Evolutionary conservation across 1,140 invertebrate species (phyloP).

Genomic region (Orius insidiosus): DNA sequence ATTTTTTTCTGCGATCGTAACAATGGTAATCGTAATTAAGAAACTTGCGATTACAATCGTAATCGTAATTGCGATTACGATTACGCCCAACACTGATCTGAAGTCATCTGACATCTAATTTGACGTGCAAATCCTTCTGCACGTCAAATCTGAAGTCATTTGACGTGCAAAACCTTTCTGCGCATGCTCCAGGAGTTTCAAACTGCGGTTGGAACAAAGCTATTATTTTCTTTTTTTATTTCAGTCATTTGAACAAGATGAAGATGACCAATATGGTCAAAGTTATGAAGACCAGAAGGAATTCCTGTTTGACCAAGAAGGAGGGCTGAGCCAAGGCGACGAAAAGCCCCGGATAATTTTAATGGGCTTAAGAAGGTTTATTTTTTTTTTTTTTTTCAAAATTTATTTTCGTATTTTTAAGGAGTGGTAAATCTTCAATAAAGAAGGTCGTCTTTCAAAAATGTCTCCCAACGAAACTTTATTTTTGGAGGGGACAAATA

Average conservation of each 20-base stretch:
- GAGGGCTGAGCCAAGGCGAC: constrained; percentile 23
- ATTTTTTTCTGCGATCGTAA: no score
- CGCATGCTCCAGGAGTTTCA: no score
- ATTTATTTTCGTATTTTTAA: constrained; percentile 29
- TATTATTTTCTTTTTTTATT: no score
- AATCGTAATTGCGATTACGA: no score
- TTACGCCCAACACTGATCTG: no score
- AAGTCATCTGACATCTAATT: no score
- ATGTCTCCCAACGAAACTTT: constrained; percentile 99
- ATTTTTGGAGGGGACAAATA: constrained; percentile 96
- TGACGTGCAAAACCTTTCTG: no score
- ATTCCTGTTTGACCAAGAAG: constrained; percentile 68
- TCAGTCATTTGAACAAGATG: constrained; percentile 19
- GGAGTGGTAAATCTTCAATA: constrained; percentile 99
- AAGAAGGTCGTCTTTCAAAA: constrained; percentile 99
- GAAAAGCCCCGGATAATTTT: constrained; percentile 81
- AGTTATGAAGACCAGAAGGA: constrained; percentile 63
- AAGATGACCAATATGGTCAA: constrained; percentile 31
- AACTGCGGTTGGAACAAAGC: no score
- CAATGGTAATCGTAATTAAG: no score
- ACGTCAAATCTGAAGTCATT: no score
- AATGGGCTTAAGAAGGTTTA: constrained; percentile 82
- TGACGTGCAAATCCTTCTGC: no score
- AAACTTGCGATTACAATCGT: no score
- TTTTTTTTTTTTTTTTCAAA: neutral